Conservation (phyloP, 2,797 vertebrate species). For the Pipistrellus pipistrellus region DNA sequence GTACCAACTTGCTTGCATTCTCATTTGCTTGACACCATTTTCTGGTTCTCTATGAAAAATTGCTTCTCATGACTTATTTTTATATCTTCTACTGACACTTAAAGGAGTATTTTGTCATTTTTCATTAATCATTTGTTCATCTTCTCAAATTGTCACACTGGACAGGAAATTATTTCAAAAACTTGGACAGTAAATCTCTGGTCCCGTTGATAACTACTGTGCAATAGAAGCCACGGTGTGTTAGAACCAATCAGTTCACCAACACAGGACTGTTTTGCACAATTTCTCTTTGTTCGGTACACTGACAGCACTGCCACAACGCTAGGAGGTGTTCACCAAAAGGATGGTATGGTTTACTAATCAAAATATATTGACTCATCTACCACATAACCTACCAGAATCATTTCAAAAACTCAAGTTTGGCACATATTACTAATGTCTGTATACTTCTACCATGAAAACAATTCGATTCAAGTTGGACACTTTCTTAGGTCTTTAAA, state of each 20-base stretch:
- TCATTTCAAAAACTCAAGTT: slow-evolving; percentile 77
- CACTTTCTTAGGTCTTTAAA: slow-evolving; percentile 66
- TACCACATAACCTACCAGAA: slow-evolving; percentile 72
- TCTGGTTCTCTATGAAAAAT: slow-evolving; percentile 76
- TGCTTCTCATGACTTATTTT: slow-evolving; percentile 79
- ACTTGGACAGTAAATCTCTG: slow-evolving; percentile 44
- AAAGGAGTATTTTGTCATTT: slow-evolving; percentile 70
- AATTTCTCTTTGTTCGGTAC: slow-evolving; percentile 60
- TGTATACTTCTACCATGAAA: slow-evolving; percentile 53
- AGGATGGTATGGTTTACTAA: slow-evolving; percentile 82
- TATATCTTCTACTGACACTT: slow-evolving; percentile 73
- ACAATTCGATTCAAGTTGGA: slow-evolving; percentile 48
- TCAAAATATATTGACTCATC: slow-evolving; percentile 78
- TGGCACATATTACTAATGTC: slow-evolving; percentile 59
- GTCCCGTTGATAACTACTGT: slow-evolving; percentile 1
- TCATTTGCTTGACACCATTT: slow-evolving; percentile 84
- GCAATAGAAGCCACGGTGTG: neutral
- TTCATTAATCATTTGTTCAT: slow-evolving; percentile 76
- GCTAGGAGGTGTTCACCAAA: slow-evolving; percentile 83
- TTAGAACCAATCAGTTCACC: slow-evolving; percentile 55
- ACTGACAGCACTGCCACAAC: slow-evolving; percentile 61
- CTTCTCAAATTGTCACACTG: slow-evolving; percentile 68
- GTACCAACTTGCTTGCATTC: slow-evolving; percentile 84
- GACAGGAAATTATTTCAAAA: slow-evolving; percentile 67
- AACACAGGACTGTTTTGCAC: slow-evolving; percentile 55